phyloP scores from a whole-genome alignment of 2,113 vertebrate genomes.

The Isurus oxyrinchus region DNA sequence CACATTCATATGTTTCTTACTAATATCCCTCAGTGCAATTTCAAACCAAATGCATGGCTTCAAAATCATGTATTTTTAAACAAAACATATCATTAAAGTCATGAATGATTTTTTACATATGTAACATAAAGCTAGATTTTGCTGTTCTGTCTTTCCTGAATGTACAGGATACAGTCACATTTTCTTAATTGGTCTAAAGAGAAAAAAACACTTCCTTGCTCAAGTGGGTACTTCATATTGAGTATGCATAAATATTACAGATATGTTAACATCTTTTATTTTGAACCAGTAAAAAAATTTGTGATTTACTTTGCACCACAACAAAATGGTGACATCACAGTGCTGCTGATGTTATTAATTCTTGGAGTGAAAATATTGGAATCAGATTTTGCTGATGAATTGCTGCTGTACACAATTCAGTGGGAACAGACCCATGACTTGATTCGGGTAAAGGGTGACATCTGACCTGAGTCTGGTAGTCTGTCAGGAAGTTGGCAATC shows the following conservation, averaged over 20 bases:
- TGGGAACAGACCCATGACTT: neutral
- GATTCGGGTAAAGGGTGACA: neutral
- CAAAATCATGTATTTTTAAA: neutral
- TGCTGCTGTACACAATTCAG: neutral
- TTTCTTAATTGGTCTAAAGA: neutral
- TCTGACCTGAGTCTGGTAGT: neutral
- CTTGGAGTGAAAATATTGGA: neutral
- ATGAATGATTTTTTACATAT: neutral
- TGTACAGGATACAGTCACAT: neutral
- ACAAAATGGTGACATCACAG: neutral
- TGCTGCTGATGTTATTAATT: neutral
- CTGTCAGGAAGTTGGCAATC: neutral
- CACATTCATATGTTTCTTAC: neutral
- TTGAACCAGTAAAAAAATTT: neutral
- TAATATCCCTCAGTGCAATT: neutral
- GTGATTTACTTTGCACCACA: neutral
- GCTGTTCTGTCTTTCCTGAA: neutral
- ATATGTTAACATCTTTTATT: neutral
- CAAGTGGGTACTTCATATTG: neutral
- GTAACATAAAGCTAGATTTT: neutral
- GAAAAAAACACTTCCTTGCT: neutral
- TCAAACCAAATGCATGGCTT: too few species aligned
- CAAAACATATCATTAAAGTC: neutral
- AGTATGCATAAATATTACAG: neutral
- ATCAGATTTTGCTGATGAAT: neutral